These are phyloP conservation scores for Eueides isabella DNA, from an alignment of 1,140 invertebrate genomes.

Conservation along the genomic window DNA sequence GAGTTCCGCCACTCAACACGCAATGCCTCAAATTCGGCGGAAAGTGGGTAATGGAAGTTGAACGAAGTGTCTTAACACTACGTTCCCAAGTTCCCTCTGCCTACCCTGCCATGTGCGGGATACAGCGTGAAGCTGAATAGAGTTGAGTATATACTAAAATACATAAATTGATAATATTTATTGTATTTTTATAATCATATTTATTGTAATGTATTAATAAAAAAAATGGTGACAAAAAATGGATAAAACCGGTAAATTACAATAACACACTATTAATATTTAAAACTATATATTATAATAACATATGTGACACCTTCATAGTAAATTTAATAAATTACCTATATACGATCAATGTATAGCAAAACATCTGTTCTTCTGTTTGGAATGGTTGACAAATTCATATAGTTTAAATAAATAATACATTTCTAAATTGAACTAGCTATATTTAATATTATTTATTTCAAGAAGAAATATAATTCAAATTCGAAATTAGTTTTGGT, in stretches of 20 bases:
- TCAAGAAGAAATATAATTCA: neutral
- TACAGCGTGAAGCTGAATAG: too few species aligned
- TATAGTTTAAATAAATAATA: slow-evolving; percentile 5
- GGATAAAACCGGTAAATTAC: neutral
- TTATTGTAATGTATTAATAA: neutral
- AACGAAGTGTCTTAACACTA: too few species aligned
- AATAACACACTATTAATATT: too few species aligned
- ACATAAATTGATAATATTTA: too few species aligned
- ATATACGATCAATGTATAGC: neutral
- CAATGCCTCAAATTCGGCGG: too few species aligned
- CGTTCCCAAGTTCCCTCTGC: too few species aligned
- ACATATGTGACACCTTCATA: neutral
- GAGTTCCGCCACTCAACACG: too few species aligned
- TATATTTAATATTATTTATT: slow-evolving; percentile 3
- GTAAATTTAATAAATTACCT: neutral
- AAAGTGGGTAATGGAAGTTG: too few species aligned
- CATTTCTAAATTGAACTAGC: slow-evolving; percentile 5
- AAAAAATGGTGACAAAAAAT: neutral
- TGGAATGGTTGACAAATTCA: neutral
- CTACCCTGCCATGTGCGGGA: too few species aligned
- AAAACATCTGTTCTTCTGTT: neutral
- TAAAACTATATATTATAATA: neutral
- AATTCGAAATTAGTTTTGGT: neutral
- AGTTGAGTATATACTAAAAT: too few species aligned
- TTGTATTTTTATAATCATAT: too few species aligned